Conservation (phyloP, 2,113 vertebrate genomes). For the Pelobates fuscus region DNA sequence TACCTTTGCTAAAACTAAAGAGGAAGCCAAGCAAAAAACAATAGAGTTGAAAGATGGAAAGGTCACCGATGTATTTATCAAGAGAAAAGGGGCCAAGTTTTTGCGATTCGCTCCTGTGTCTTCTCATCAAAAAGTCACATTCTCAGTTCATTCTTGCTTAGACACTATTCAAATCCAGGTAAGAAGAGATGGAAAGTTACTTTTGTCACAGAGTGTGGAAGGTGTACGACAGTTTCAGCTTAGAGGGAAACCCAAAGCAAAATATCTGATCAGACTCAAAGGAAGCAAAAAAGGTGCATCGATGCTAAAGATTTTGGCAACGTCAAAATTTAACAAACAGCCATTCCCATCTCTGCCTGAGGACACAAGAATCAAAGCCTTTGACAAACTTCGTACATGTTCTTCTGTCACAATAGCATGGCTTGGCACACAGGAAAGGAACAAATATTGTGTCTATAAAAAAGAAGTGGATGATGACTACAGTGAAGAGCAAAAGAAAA, state of each 20-base stretch:
- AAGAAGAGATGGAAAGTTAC: conserved; percentile 86
- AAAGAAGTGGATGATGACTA: conserved; percentile 85
- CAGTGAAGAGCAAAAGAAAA: conserved; percentile 81
- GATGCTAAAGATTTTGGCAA: conserved; percentile 85
- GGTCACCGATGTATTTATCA: conserved; percentile 88
- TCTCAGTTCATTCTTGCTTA: conserved; percentile 89
- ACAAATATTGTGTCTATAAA: conserved; percentile 95
- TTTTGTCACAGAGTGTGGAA: conserved; percentile 88
- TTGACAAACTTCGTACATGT: conserved; percentile 94
- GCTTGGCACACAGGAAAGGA: conserved; percentile 95
- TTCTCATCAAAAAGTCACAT: conserved; percentile 89
- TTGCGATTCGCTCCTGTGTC: conserved; percentile 91
- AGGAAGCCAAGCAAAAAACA: conserved; percentile 90
- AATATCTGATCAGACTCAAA: conserved; percentile 87
- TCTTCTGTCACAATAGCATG: conserved; percentile 90
- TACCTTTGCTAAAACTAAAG: conserved; percentile 93
- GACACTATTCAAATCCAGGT: conserved; percentile 89
- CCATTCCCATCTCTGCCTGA: conserved; percentile 90
- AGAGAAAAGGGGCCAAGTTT: conserved; percentile 87
- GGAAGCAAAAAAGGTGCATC: conserved; percentile 90
- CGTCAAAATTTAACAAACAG: conserved; percentile 85
- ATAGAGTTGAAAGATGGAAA: conserved; percentile 91
- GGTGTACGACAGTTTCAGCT: conserved; percentile 90
- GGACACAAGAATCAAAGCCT: conserved; percentile 93
- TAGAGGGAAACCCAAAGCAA: conserved; percentile 91